Percentiles rank a stretch among this genome's conserved stretches.
Evolutionary conservation across 2,113 vertebrate genomes (phyloP).

Genomic region (Gallinago paraguaiae): DNA sequence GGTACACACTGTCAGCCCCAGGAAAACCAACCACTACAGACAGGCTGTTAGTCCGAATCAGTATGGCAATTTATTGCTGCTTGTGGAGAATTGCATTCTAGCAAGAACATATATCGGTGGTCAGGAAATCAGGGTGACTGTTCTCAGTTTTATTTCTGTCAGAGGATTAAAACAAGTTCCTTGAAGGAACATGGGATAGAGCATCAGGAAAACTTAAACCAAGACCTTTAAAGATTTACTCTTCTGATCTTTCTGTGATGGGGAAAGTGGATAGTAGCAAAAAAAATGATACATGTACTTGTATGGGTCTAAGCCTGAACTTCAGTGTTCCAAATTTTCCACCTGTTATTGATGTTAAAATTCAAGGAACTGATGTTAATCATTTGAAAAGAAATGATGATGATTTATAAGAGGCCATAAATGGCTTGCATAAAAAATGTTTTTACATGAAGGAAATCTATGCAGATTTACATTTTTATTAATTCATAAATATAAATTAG

Average conservation of each 20-base stretch:
- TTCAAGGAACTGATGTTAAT: conserved; percentile 47
- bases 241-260: neutral
- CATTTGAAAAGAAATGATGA: conserved; percentile 38
- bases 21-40: neutral
- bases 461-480: conserved; percentile 71
- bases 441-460: conserved; percentile 60
- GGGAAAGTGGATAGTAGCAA: neutral
- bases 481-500: conserved; percentile 68
- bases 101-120: neutral
- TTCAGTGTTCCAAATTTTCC: conserved; percentile 25
- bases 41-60: neutral
- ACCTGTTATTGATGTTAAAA: conserved; percentile 36
- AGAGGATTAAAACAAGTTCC: neutral
- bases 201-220: neutral
- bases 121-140: neutral
- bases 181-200: neutral
- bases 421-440: conserved; percentile 59
- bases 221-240: neutral
- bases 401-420: conserved; percentile 60
- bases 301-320: neutral
- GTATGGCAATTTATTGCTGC: neutral
- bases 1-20: neutral
- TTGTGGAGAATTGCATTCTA: neutral
- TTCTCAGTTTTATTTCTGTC: neutral
- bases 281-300: neutral